Percentiles rank a stretch among this genome's conserved stretches.
Conservation (phyloP, 30 jellyfish, hydroid and myxozoan genomes). For the Turritopsis rubra region DNA sequence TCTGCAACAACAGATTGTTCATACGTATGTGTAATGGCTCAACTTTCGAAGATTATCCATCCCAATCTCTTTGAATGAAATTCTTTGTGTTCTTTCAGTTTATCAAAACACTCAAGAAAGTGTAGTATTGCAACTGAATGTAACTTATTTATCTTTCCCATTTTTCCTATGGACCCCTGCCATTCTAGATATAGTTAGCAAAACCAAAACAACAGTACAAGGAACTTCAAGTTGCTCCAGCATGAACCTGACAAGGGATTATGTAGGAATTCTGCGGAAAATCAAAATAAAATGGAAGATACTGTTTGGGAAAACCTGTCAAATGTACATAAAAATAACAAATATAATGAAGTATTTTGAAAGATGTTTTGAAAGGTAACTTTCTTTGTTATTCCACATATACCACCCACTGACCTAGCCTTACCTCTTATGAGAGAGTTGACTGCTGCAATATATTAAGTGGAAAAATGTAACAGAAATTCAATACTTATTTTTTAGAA, state of each 20-base stretch:
- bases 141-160: neutral
- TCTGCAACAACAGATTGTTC: neutral
- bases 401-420: slow-evolving; percentile 19
- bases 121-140: neutral
- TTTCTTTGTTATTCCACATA: neutral
- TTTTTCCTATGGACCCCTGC: too few species aligned
- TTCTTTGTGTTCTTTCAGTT: neutral
- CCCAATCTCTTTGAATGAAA: too few species aligned
- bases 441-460: slow-evolving; percentile 29
- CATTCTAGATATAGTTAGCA: neutral
- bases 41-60: too few species aligned
- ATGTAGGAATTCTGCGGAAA: neutral
- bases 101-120: too few species aligned
- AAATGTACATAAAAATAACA: neutral
- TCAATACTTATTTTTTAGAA: neutral
- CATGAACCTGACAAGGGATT: neutral
- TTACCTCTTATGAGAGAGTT: slow-evolving; percentile 57
- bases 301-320: neutral
- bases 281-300: neutral
- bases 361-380: neutral
- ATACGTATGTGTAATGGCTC: neutral
- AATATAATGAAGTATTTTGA: neutral
- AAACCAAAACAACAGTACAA: neutral
- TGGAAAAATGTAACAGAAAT: neutral
- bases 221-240: neutral